Base-by-base conservation (phyloP, 2,113 vertebrate species). In the Eublepharis macularius region DNA sequence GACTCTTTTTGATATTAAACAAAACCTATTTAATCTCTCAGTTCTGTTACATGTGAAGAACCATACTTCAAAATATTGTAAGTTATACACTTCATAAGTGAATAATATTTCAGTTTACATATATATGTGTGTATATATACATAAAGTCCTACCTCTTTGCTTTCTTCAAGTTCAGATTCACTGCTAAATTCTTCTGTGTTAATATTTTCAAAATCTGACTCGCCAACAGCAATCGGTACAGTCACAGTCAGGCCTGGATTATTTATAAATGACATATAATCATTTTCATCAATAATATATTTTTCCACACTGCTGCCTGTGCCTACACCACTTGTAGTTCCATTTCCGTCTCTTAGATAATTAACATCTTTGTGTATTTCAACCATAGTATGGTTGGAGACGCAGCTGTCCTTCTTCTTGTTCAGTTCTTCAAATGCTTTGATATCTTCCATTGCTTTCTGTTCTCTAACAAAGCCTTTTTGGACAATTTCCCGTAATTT, bases 161-260 rank as follows among this genome's bases (percentile, higher is more conserved):
- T 97, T 92, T 95, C 98, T 89, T 96, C 97, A 89, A 96, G 81
- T 76, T 99, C 98, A 43, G 98, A 98, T 86, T 96, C 96, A 0
- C 98, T 99, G 95, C 98, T 99, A 94, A 98, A 99, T 92, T 99
- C 98, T 70, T 99, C 99, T 1, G 98, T 99, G 88, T 99, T 98
- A 88, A 98, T 92, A 86, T 98, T 98, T 94, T 99, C 98, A 95
- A 98, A 98, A 93, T 99, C 99, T 32, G 99, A 99, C 93, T 99
- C 99, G 76, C 97, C 98, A 12, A 96, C 91, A n/a, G 98, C 98
- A 63, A 99, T 99, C 1, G 99, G 99, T 73, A 99, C 99, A 7
- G 96, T 98, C 73, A 99, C 96, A 9, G 98, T 98, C 93, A 99
- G 94, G 75, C 97, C 95, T 54, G 98, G 97, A 85, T 99, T 98